Evolutionary conservation across 2,797 vertebrate species (phyloP), one percentile per base, ranked within the genome.

Genomic region (Nannoperca australis): DNA sequence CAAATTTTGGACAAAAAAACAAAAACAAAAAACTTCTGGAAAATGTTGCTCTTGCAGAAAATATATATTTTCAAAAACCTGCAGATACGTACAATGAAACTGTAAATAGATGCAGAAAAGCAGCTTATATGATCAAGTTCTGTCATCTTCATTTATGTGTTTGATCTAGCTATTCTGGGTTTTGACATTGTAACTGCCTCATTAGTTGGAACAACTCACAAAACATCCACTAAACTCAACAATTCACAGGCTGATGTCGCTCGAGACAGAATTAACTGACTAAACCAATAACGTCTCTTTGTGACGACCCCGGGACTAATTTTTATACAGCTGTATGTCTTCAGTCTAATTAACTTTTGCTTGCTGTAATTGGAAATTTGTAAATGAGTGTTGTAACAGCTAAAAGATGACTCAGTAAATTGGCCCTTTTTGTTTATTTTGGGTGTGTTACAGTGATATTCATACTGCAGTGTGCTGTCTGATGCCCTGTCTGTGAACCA

Each of bases 191-290:
- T 51, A 70, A 70, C 65, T 47, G 61, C 51, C 60, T 82, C 78
- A 82, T 66, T 84, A 73, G 75, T 63, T 82, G 40, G 51, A 79
- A 73, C 70, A 83, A 81, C 63, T 65, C 60, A 63, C 49, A 70
- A 68, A 73, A 61, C 72, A 77, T 81, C 51, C 36, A 60, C 53
- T 64, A 47, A 76, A 79, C 49, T 76, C 45, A 54, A 60, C 69
- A 55, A 67, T 45, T 70, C 40, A 65, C 58, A 44, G 45, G 47
- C 61, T 62, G 51, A 82, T 70, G 65, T 61, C 64, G 63, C 88
- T 70, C 40, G 30, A 76, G 72, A 78, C 77, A 69, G 61, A 75
- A 78, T 70, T 61, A 75, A 51, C 67, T 68, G 68, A 70, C 70
- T 80, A 53, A 84, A 78, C 64, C 69, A 73, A 62, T 66, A 79